Conservation (phyloP, 2,797 vertebrate genomes). For the Sebastes taczanowskii region DNA sequence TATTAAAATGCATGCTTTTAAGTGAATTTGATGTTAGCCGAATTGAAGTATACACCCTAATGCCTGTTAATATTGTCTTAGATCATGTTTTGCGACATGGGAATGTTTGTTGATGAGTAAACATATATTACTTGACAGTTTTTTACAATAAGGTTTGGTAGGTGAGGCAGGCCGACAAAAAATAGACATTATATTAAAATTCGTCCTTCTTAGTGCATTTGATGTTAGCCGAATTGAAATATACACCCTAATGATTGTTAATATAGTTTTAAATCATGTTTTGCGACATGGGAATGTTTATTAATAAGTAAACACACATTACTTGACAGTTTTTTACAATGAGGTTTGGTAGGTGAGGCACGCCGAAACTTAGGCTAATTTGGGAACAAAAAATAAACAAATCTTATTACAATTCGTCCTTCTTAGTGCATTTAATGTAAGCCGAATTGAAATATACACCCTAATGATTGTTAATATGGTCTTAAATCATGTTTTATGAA, state of each 20-base stretch:
- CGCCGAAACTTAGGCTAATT: too few relatives aligned
- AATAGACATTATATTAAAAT: neutral
- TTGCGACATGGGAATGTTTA: accelerated
- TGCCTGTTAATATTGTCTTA: too few relatives aligned
- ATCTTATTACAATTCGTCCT: neutral
- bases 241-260: neutral
- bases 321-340: neutral
- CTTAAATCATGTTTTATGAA: neutral
- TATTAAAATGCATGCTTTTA: too few relatives aligned
- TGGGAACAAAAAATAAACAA: neutral
- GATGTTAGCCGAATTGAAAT: neutral
- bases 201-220: neutral
- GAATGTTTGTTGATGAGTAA: too few relatives aligned
- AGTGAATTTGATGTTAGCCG: too few relatives aligned
- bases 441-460: neutral
- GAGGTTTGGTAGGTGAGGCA: too few relatives aligned
- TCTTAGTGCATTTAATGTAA: neutral
- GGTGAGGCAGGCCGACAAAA: neutral
- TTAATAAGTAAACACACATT: neutral
- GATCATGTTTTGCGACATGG: too few relatives aligned
- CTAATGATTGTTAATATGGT: accelerated
- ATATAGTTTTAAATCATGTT: neutral
- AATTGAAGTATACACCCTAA: too few relatives aligned
- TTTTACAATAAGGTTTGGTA: too few relatives aligned
- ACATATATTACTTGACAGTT: too few relatives aligned